These are phyloP conservation scores for Otus scops DNA, from an alignment of 2,797 vertebrate genomes.

Conservation along the genomic window DNA sequence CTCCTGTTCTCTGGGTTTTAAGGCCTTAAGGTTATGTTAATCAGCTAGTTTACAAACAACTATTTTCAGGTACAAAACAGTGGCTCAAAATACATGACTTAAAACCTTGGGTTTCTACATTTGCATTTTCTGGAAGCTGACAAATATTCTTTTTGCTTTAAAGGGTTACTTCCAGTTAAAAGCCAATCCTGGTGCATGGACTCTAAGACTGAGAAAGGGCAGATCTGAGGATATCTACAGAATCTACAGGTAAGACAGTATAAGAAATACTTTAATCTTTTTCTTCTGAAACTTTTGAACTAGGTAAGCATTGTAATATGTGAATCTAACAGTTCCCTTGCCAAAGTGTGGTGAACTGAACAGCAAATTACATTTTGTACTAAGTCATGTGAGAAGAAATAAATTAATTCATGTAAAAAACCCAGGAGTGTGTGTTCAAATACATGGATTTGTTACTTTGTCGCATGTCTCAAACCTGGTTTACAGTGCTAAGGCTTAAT, in stretches of 20 bases:
- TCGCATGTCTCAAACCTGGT: neutral
- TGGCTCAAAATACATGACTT: neutral
- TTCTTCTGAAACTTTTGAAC: neutral
- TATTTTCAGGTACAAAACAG: neutral
- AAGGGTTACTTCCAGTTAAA: slow-evolving; percentile 98
- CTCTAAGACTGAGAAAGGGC: slow-evolving; percentile 91
- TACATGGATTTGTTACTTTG: neutral
- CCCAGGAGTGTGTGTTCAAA: neutral
- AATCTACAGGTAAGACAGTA: slow-evolving; percentile 87
- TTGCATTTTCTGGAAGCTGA: neutral
- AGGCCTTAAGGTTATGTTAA: neutral
- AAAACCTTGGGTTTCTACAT: neutral
- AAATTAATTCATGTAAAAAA: neutral
- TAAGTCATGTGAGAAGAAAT: neutral
- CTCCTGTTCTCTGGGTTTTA: neutral
- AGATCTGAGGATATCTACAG: slow-evolving; percentile 97
- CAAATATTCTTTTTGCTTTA: neutral
- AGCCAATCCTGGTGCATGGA: slow-evolving; percentile 95
- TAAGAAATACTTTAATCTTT: neutral
- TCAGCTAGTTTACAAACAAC: neutral
- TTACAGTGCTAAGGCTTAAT: neutral
- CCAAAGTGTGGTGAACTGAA: neutral
- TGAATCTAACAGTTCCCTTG: neutral
- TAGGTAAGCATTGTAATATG: neutral
- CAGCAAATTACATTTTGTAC: neutral